Percentiles rank a stretch among this genome's conserved stretches.
Conservation (phyloP, 2,113 vertebrate genomes). For the Cyprinodon variegatus region DNA sequence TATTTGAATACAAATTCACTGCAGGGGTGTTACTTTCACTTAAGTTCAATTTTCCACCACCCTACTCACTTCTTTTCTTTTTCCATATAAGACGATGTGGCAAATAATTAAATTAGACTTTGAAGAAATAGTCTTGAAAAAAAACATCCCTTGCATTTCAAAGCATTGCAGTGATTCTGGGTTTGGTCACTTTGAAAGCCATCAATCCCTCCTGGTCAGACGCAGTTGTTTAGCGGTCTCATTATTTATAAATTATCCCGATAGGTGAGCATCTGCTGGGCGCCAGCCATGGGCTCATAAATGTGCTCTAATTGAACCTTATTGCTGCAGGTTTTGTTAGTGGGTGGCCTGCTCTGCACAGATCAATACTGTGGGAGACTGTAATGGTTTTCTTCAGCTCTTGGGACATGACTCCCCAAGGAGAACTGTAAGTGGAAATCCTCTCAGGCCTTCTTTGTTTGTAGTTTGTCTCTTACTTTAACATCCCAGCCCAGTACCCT, state of each 20-base stretch:
- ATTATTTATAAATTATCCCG: conserved; percentile 42
- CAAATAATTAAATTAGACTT: too few species aligned
- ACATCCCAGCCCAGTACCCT: background rate
- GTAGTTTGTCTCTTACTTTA: background rate
- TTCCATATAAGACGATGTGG: too few species aligned
- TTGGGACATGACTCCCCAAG: conserved; percentile 23
- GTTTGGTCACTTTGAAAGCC: background rate
- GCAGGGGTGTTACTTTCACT: too few species aligned
- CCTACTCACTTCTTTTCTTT: too few species aligned
- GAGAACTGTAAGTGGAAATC: conserved; percentile 36
- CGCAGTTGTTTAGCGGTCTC: conserved; percentile 15
- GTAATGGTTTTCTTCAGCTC: conserved; percentile 18
- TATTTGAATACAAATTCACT: too few species aligned
- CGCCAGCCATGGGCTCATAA: conserved; percentile 46
- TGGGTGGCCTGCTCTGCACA: conserved; percentile 33
- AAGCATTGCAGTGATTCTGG: background rate
- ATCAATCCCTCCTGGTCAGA: conserved; percentile 7
- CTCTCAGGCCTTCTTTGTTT: conserved; percentile 29
- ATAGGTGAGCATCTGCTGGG: conserved; percentile 25
- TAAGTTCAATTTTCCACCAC: too few species aligned
- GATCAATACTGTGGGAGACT: conserved; percentile 46
- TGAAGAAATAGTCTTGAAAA: background rate
- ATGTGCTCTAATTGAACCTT: conserved; percentile 64
- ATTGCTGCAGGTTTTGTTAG: conserved; percentile 50
- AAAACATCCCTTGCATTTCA: background rate